phyloP scores from a whole-genome alignment of 2,888 invertebrate species.

The Heteromyza rotundicornis region DNA sequence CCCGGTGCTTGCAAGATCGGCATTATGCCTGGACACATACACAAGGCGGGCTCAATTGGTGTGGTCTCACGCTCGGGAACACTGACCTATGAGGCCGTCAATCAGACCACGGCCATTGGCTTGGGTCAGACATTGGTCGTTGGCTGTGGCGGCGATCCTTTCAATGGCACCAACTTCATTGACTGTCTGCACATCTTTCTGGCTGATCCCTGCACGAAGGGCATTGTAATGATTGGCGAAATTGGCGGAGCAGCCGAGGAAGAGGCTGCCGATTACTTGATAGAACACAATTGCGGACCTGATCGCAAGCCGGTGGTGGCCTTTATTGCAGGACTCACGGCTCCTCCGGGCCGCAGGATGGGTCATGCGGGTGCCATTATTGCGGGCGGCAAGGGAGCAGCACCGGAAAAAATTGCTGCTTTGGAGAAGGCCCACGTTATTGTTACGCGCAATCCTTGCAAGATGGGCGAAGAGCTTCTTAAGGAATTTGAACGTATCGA shows the following conservation, averaged over 20 bases:
- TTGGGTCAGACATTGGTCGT: conserved; percentile 95
- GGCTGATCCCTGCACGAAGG: conserved; percentile 90
- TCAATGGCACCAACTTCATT: conserved; percentile 98
- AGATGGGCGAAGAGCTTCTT: conserved; percentile 85
- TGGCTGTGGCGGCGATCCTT: conserved; percentile 99
- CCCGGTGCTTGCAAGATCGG: conserved; percentile 97
- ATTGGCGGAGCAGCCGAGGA: conserved; percentile 99
- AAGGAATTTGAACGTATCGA: conserved; percentile 86
- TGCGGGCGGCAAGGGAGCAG: conserved; percentile 97
- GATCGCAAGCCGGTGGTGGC: conserved; percentile 97
- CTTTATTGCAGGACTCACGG: conserved; percentile 97
- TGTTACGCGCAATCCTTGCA: conserved; percentile 88
- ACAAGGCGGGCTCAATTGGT: conserved; percentile 87
- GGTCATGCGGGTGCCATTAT: conserved; percentile 99
- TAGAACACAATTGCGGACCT: conserved; percentile 77
- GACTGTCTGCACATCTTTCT: conserved; percentile 96
- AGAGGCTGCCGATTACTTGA: conserved; percentile 88
- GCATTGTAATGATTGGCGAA: conserved; percentile 97
- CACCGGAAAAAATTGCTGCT: conserved; percentile 95
- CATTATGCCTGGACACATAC: conserved; percentile 98
- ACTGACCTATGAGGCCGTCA: conserved; percentile 97
- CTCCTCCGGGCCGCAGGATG: conserved; percentile 97
- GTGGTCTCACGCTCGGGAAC: conserved; percentile 98
- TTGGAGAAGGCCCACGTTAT: conserved; percentile 89
- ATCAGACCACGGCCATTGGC: conserved; percentile 90